Evolutionary conservation across 2,797 vertebrate species (phyloP), one percentile per base, ranked within the genome.

Genomic region (Melanotaenia maccullochi): DNA sequence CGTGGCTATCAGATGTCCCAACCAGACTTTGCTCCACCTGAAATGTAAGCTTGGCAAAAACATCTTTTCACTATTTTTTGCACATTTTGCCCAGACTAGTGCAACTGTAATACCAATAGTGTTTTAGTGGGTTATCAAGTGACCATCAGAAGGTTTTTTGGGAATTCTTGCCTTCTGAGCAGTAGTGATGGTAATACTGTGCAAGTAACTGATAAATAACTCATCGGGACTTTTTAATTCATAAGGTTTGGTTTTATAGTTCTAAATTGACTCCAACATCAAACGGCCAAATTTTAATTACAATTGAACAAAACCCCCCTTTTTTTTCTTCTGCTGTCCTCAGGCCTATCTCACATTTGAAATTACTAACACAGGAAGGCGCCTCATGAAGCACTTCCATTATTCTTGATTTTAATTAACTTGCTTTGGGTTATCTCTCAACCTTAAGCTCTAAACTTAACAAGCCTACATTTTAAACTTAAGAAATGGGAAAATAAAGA

Each of bases 1-100:
- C 93, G 93, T 9, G 98, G 98, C 11, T 99, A 97, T 86, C 96
- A 99, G 90, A 99, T 99, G 98, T 94, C 94, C 71, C 95, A 96
- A 71, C 98, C 98, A 0, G 94, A 95, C 68, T 98, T 96, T 3
- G 95, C 97, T 25, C 94, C 96, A 9, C 92, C 95, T 75, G 95
- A 96, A 85, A 96, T 97, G 98, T 99, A 92, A 95, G 97, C 83
- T 76, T 60, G 69, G 42, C 7, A 22, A 22, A 22, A 22, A 4
- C n/a, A 49, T 49, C 6, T 30, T 56, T 18, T 56, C 16, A 32
- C 28, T 3, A 32, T 7, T 5, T 52, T 52, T 52, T 52, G 24
- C 9, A 12, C 35, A 30, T 13, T 52, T 33, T 33, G 32, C 32
- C 32, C 32, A 33, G 32, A 33, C 32, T 28, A 24, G 22, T 40